Base-by-base conservation (phyloP, 2,113 vertebrate genomes). In the Syngnathoides biaculeatus region DNA sequence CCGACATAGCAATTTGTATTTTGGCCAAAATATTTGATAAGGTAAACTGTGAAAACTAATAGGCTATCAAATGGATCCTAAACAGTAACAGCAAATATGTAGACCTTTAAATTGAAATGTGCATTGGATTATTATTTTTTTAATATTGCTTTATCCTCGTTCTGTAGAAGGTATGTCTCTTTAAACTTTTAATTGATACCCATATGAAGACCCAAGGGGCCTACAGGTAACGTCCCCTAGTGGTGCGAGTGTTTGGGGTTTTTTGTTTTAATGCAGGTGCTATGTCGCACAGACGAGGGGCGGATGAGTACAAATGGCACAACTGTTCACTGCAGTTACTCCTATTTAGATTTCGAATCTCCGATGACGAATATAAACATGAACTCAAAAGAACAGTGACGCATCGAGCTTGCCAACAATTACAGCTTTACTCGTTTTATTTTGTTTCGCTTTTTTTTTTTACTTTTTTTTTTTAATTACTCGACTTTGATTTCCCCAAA, bases 141-240 rank as follows among this genome's bases (percentile, higher is more conserved):
- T 1, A 52, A 52, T 52, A 42, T 42, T 13, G 40, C 11, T 42
- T 13, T 42, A 35, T 13, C 40, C 40, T 8, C 20, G 7, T n/a
- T n/a, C 8, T 8, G 19, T 19, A 1, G 45, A 48, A 48, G 19
- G 15, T 4, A 48, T 48, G 14, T 35, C 30, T 35, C 30, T 19
- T 48, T 15, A 48, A 48, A 19, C 17, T 19, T 48, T 48, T 48
- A 5, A 17, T 48, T 48, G 30, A 35, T 35, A 35, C 30, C 30
- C 30, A 5, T 35, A 35, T 35, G 30, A 35, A 35, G 30, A 35
- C 30, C 30, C 45, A 19, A 48, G 45, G 15, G 45, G 15, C 45
- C 3, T 19, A 14, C 19, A 63, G 64, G 79, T 72, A 74, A 77
- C 87, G 85, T 90, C 86, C 83, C 85, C 90, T 89, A 84, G 86